Conservation (phyloP, 2,888 invertebrate genomes). For the Atherix ibis region DNA sequence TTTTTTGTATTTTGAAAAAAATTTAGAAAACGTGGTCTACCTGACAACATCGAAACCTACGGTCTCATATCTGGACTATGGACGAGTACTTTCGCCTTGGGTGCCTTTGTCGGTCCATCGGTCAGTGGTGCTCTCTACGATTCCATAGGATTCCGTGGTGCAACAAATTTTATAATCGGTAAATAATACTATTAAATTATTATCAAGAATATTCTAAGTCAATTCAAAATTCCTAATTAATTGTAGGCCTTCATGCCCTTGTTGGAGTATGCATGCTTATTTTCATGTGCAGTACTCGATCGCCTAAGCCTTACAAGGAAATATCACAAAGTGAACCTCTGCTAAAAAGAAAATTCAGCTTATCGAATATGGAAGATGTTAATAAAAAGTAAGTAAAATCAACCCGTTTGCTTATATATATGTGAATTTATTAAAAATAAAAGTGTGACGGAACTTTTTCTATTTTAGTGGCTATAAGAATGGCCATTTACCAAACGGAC, state of each 20-base stretch:
- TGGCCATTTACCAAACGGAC: constrained; percentile 17
- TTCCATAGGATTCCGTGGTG: constrained; percentile 50
- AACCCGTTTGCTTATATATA: too few species aligned
- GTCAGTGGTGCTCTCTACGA: constrained; percentile 59
- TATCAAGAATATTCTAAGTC: background rate
- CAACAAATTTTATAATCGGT: constrained; percentile 51
- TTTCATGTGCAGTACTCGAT: constrained; percentile 31
- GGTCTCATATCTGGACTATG: constrained; percentile 80
- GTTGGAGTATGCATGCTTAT: constrained; percentile 22
- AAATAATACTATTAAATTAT: background rate
- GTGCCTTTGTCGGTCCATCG: constrained; percentile 71
- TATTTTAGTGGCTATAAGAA: constrained; percentile 1
- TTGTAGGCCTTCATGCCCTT: constrained; percentile 7
- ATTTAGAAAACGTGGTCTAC: constrained; percentile 51
- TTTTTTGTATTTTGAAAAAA: background rate
- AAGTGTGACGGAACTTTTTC: too few species aligned
- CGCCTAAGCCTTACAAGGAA: constrained; percentile 23
- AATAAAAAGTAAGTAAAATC: too few species aligned
- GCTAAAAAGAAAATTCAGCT: constrained; percentile 6
- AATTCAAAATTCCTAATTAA: background rate
- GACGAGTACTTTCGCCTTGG: constrained; percentile 79
- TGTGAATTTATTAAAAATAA: too few species aligned
- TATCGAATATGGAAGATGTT: too few species aligned
- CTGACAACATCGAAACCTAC: constrained; percentile 75
- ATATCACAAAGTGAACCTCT: constrained; percentile 25